Conservation (phyloP, 2,113 vertebrate species). For the Myotis lucifugus region DNA sequence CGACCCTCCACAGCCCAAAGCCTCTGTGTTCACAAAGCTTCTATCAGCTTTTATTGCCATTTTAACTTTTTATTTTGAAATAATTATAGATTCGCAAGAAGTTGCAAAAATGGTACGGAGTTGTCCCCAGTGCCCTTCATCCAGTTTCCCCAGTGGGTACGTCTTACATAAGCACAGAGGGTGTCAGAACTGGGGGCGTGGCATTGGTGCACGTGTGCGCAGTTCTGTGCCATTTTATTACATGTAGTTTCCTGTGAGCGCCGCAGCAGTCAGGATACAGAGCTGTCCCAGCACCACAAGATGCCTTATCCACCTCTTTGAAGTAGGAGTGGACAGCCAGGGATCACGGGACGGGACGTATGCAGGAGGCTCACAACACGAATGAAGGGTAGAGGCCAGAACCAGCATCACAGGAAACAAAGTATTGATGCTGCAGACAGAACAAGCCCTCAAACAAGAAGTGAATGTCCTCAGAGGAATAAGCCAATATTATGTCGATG, state of each 20-base stretch:
- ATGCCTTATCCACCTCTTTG: background rate
- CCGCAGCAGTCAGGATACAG: background rate
- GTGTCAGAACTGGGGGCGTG: background rate
- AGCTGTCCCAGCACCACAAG: background rate
- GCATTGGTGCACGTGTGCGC: background rate
- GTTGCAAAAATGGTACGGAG: background rate
- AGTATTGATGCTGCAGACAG: background rate
- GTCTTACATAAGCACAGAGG: fast-evolving
- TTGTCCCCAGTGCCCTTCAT: background rate
- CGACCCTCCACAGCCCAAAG: fast-evolving
- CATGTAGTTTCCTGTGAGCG: background rate
- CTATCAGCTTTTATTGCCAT: background rate
- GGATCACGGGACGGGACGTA: background rate
- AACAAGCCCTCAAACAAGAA: background rate
- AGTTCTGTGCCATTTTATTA: background rate
- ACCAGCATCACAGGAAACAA: background rate
- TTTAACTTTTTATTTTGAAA: background rate
- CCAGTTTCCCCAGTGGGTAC: background rate
- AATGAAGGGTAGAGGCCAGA: background rate
- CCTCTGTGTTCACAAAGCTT: background rate
- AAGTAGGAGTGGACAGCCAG: background rate
- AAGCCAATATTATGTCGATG: background rate
- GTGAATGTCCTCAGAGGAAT: background rate
- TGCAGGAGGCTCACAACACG: background rate
- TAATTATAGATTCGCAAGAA: background rate